These are phyloP conservation scores for Discoglossus pictus DNA, from an alignment of 2,797 vertebrate genomes.

Conservation along the genomic window DNA sequence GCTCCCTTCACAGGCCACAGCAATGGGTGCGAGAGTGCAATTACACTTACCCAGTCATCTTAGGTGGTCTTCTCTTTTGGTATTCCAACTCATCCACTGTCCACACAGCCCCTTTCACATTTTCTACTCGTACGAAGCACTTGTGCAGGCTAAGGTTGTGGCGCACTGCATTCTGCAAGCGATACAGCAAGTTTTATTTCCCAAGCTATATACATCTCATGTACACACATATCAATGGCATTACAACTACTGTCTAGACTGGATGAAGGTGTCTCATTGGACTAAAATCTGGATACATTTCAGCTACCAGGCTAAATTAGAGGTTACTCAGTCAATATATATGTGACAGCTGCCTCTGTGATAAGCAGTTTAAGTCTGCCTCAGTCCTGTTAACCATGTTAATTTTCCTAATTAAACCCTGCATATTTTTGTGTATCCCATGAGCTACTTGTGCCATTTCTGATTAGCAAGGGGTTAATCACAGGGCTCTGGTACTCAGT, in stretches of 20 bases:
- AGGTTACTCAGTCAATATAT: no score
- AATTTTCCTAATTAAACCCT: slow-evolving; percentile 99
- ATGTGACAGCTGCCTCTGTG: no score
- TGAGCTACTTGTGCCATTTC: slow-evolving; percentile 65
- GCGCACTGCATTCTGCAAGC: slow-evolving; percentile 89
- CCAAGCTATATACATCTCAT: no score
- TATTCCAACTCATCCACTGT: slow-evolving; percentile 97
- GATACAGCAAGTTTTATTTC: background rate
- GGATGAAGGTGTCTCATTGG: no score
- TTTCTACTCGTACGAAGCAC: slow-evolving; percentile 98
- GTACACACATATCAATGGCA: no score
- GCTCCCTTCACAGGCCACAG: background rate
- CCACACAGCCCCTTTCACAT: slow-evolving; percentile 98
- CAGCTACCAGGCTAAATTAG: no score
- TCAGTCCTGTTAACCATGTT: slow-evolving; percentile 97
- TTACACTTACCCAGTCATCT: slow-evolving; percentile 97
- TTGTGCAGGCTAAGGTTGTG: slow-evolving; percentile 99
- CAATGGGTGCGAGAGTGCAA: no score
- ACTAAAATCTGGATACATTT: no score
- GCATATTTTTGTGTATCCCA: slow-evolving; percentile 98
- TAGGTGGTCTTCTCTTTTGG: slow-evolving; percentile 99
- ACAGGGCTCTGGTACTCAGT: slow-evolving; percentile 85
- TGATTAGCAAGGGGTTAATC: slow-evolving; percentile 98
- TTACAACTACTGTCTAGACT: no score
- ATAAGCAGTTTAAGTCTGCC: background rate